A percentile compares a stretch with the other conserved stretches of the same genome.
phyloP scores from a whole-genome alignment of 1,140 invertebrate species.

The Papilio polytes region DNA sequence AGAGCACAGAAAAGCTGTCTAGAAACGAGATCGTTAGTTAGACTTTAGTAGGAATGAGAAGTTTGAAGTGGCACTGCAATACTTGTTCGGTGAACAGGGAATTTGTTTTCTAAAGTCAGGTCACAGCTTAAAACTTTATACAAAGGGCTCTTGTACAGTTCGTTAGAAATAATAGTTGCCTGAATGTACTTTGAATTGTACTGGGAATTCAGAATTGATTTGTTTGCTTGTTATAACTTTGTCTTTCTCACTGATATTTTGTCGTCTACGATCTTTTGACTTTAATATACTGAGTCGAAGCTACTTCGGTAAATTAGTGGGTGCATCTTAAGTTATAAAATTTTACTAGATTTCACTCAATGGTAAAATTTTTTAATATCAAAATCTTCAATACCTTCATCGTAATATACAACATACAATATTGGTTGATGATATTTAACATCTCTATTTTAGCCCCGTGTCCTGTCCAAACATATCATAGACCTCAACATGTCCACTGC shows the following conservation, averaged over 20 bases:
- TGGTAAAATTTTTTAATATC: too few species aligned
- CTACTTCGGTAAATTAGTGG: too few species aligned
- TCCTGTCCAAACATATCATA: neutral
- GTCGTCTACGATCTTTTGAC: neutral
- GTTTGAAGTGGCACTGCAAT: neutral
- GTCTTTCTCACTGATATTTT: neutral
- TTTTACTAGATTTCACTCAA: too few species aligned
- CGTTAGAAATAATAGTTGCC: neutral
- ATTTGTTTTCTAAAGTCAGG: constrained; percentile 11
- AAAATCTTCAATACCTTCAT: too few species aligned
- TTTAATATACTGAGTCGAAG: neutral
- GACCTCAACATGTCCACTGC: neutral
- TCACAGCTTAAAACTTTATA: constrained; percentile 12
- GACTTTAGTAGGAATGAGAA: neutral
- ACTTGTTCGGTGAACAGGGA: neutral
- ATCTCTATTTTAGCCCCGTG: neutral
- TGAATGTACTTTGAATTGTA: neutral
- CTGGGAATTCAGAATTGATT: neutral
- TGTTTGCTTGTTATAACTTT: constrained; percentile 8
- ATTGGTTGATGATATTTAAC: neutral
- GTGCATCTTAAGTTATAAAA: too few species aligned
- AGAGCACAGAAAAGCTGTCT: constrained; percentile 1
- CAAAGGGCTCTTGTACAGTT: neutral
- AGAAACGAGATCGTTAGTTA: constrained; percentile 19
- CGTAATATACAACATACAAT: neutral